A percentile compares a stretch with the other conserved stretches of the same genome.
phyloP scores from a whole-genome alignment of 2,888 invertebrate species.

The Morpho helenor region DNA sequence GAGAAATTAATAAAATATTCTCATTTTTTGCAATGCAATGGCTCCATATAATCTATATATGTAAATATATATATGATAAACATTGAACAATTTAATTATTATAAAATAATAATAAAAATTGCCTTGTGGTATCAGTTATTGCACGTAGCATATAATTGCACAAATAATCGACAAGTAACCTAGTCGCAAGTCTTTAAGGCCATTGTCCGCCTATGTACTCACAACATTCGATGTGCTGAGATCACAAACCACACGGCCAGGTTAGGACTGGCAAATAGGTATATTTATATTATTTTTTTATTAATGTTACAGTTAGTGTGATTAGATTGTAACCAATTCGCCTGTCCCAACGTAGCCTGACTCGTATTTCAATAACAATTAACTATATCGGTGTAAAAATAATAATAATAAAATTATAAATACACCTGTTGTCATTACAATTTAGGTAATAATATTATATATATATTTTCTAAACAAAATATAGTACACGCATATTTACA shows the following conservation, averaged over 20 bases:
- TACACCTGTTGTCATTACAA: conserved; percentile 1
- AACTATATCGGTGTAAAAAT: conserved; percentile 26
- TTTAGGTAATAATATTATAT: conserved; percentile 6
- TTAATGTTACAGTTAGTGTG: not conserved
- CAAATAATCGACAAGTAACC: conserved; percentile 13
- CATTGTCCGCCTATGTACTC: not conserved
- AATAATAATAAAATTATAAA: not conserved
- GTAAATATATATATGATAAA: not conserved
- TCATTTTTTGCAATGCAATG: no score
- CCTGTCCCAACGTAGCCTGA: not conserved
- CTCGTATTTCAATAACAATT: conserved; percentile 3
- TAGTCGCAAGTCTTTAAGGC: conserved; percentile 1
- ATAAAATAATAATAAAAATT: not conserved
- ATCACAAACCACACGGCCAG: conserved; percentile 18
- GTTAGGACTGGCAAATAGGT: conserved; percentile 1
- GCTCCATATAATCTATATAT: no score
- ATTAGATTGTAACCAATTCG: not conserved
- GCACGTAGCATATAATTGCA: conserved; percentile 22
- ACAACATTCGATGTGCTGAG: conserved; percentile 23
- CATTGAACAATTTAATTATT: not conserved
- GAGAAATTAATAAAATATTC: no score
- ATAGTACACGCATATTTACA: conserved; percentile 33
- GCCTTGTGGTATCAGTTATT: conserved; percentile 16
- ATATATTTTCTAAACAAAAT: conserved; percentile 25
- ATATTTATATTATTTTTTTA: not conserved